These are phyloP conservation scores for Protonemura montana DNA, from an alignment of 2,888 invertebrate genomes.

Conservation along the genomic window DNA sequence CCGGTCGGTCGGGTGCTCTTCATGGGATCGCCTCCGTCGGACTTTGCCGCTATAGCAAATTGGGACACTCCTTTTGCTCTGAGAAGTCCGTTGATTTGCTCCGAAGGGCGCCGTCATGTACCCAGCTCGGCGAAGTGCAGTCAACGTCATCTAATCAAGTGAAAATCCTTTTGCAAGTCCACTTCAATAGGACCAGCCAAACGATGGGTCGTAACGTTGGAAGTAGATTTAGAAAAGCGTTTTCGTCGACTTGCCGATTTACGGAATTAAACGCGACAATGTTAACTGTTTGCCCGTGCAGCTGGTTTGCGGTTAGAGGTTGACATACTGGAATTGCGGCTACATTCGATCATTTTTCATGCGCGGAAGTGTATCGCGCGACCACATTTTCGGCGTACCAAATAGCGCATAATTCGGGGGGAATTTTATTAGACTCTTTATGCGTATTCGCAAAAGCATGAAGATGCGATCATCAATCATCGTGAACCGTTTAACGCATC, in stretches of 20 bases:
- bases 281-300: too few relatives aligned
- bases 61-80: not conserved
- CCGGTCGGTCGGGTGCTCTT: not conserved
- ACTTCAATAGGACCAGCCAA: not conserved
- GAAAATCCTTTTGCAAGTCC: not conserved
- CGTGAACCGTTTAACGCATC: conserved; percentile 7
- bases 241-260: not conserved
- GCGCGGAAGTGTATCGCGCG: not conserved
- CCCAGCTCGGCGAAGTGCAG: conserved; percentile 4
- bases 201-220: not conserved
- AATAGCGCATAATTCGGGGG: not conserved
- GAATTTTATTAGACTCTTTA: not conserved
- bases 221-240: not conserved
- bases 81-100: not conserved
- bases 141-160: not conserved
- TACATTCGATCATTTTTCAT: not conserved
- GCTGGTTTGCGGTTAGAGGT: not conserved
- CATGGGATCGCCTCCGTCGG: not conserved
- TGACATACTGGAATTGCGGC: not conserved
- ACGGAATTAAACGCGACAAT: not conserved
- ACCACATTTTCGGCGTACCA: not conserved
- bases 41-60: not conserved
- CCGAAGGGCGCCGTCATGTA: not conserved
- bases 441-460: not conserved
- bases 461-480: not conserved